Evolutionary conservation across 2,797 vertebrate genomes (phyloP).

Genomic region (Pempheris klunzingeri): DNA sequence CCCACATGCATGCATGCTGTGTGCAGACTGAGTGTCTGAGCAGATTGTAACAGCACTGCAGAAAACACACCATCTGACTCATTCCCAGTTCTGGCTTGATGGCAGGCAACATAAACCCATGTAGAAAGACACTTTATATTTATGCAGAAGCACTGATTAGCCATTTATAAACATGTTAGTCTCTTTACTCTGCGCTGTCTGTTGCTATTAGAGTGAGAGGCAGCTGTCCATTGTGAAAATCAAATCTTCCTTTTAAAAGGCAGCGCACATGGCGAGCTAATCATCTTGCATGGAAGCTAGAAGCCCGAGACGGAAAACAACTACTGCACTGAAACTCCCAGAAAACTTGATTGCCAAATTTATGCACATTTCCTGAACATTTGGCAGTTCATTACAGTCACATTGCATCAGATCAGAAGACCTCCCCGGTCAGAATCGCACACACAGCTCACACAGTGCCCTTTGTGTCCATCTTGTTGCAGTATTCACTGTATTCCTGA

Average conservation of each 20-base stretch:
- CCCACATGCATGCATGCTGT: not conserved
- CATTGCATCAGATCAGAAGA: slow-evolving; percentile 43
- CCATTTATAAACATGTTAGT: slow-evolving; percentile 62
- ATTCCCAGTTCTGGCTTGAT: slow-evolving; percentile 45
- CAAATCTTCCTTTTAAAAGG: slow-evolving; percentile 32
- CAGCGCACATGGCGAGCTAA: slow-evolving; percentile 23
- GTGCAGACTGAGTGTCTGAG: slow-evolving; percentile 15
- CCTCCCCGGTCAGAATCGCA: slow-evolving; percentile 20
- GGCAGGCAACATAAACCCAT: slow-evolving; percentile 46
- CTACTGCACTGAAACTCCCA: not conserved
- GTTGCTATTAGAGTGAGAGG: slow-evolving; percentile 31
- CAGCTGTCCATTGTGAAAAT: slow-evolving; percentile 26
- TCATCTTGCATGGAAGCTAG: slow-evolving; percentile 34
- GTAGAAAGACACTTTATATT: slow-evolving; percentile 60
- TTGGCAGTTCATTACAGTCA: slow-evolving; percentile 43
- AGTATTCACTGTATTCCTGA: slow-evolving; percentile 4
- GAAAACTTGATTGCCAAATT: slow-evolving; percentile 18
- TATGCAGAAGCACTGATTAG: slow-evolving; percentile 64
- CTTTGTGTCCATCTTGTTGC: slow-evolving; percentile 6
- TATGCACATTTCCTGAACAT: slow-evolving; percentile 22
- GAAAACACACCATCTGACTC: slow-evolving; percentile 44
- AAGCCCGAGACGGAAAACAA: slow-evolving; percentile 4
- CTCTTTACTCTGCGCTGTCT: slow-evolving; percentile 28
- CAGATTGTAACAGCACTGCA: slow-evolving; percentile 37
- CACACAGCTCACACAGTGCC: not conserved